These are phyloP conservation scores for Noctua pronuba DNA, from an alignment of 2,888 invertebrate species.

Conservation along the genomic window DNA sequence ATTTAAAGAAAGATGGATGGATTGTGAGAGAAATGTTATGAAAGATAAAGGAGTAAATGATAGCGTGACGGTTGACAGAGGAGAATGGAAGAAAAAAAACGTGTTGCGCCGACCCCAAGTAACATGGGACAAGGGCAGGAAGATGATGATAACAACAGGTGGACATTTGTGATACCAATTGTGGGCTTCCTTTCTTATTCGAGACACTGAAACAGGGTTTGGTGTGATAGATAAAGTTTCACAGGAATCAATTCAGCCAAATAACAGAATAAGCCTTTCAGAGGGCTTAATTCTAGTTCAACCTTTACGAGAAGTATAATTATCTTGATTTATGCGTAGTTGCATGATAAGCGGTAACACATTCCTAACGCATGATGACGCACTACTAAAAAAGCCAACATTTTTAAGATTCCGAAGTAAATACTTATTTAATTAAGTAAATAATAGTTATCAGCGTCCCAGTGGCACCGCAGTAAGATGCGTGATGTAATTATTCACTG, in stretches of 20 bases:
- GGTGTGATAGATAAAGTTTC: background rate
- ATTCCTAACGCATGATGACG: background rate
- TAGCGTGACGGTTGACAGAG: too few species aligned
- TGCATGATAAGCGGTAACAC: background rate
- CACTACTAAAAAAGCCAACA: background rate
- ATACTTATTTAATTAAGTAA: constrained; percentile 21
- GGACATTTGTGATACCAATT: background rate
- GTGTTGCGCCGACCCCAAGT: too few species aligned
- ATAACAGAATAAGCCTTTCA: background rate
- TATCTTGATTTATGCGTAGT: background rate
- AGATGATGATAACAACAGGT: background rate
- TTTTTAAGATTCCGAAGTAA: constrained; percentile 21
- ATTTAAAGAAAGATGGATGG: too few species aligned
- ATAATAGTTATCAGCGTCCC: constrained; percentile 21
- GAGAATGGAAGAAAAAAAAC: too few species aligned
- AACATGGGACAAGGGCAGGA: too few species aligned
- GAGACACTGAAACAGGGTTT: background rate
- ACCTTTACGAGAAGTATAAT: background rate
- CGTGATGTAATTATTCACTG: constrained; percentile 46
- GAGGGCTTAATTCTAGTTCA: background rate
- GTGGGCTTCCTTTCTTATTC: background rate
- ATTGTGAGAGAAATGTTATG: too few species aligned
- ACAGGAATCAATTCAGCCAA: background rate
- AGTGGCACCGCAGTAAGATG: constrained; percentile 33
- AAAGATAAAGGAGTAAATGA: too few species aligned